Conservation (phyloP, 2,888 invertebrate species). For the Hirtodrosophila cameraria region DNA sequence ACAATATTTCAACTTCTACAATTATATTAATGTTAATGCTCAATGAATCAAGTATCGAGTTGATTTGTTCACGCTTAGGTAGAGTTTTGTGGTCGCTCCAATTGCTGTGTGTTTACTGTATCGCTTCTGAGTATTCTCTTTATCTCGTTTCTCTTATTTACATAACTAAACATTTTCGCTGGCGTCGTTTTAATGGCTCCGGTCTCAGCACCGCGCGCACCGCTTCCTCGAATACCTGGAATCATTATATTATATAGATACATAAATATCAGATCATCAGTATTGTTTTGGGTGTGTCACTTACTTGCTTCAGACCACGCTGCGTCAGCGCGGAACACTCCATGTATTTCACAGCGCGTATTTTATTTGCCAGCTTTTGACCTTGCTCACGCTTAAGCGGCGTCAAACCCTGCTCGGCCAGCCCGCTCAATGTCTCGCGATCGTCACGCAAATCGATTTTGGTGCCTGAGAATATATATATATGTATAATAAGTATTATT, state of each 20-base stretch:
- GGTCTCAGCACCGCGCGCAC: slow-evolving; percentile 98
- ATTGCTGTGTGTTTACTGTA: slow-evolving; percentile 25
- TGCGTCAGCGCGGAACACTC: slow-evolving; percentile 99
- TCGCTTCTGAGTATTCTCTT: slow-evolving; percentile 45
- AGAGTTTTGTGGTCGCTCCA: slow-evolving; percentile 52
- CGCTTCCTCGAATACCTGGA: slow-evolving; percentile 98
- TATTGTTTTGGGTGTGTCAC: slow-evolving; percentile 36
- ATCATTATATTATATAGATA: slow-evolving; percentile 11
- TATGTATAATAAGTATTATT: background rate
- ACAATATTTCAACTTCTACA: slow-evolving; percentile 47
- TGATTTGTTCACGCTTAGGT: slow-evolving; percentile 59
- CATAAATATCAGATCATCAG: slow-evolving; percentile 17
- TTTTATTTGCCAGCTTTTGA: slow-evolving; percentile 98
- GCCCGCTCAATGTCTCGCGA: slow-evolving; percentile 95
- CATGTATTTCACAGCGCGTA: slow-evolving; percentile 99
- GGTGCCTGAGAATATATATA: slow-evolving; percentile 88
- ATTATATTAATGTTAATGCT: slow-evolving; percentile 52
- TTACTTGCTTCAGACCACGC: slow-evolving; percentile 95
- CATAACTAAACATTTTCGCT: slow-evolving; percentile 94
- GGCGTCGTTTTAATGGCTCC: slow-evolving; percentile 97
- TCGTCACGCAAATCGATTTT: slow-evolving; percentile 99
- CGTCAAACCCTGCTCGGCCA: slow-evolving; percentile 97
- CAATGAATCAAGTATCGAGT: slow-evolving; percentile 58
- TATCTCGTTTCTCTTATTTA: slow-evolving; percentile 84
- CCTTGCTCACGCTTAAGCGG: slow-evolving; percentile 99